phyloP scores from a whole-genome alignment of 1,140 invertebrate species.

The Heterodera schachtii region DNA sequence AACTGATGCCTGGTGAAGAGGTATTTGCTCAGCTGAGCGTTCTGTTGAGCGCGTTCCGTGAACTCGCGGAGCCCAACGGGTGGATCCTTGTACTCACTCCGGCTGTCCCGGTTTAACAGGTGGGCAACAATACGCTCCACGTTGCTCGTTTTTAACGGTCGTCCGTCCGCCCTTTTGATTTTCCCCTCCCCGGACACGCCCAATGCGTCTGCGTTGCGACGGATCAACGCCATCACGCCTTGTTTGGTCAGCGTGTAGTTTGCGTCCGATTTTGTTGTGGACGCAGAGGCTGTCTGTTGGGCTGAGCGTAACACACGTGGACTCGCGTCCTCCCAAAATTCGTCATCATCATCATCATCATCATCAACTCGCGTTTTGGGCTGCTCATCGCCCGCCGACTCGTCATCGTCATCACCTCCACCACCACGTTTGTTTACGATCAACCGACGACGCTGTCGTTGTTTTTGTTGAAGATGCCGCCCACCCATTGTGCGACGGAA shows the following conservation, averaged over 20 bases:
- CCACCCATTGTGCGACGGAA: too few species aligned
- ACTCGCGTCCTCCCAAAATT: neutral
- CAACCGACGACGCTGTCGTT: too few species aligned
- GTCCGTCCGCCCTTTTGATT: neutral
- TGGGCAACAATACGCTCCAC: neutral
- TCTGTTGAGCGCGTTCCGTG: neutral
- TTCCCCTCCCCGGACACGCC: neutral
- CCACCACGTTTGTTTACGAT: too few species aligned
- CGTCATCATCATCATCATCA: neutral
- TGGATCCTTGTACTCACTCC: neutral
- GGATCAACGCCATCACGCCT: neutral
- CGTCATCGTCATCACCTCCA: too few species aligned
- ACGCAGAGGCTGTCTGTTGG: neutral
- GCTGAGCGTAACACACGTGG: neutral
- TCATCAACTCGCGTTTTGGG: neutral
- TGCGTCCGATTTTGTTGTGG: neutral
- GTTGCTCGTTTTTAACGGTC: neutral
- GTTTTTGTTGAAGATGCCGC: too few species aligned
- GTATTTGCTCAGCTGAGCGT: neutral
- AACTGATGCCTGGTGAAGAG: neutral
- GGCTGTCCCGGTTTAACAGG: neutral
- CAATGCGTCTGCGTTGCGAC: neutral
- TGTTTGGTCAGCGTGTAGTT: neutral
- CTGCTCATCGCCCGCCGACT: too few species aligned
- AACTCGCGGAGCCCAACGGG: neutral